phyloP scores from a whole-genome alignment of 2,113 vertebrate genomes.

The Arizona elegans region DNA sequence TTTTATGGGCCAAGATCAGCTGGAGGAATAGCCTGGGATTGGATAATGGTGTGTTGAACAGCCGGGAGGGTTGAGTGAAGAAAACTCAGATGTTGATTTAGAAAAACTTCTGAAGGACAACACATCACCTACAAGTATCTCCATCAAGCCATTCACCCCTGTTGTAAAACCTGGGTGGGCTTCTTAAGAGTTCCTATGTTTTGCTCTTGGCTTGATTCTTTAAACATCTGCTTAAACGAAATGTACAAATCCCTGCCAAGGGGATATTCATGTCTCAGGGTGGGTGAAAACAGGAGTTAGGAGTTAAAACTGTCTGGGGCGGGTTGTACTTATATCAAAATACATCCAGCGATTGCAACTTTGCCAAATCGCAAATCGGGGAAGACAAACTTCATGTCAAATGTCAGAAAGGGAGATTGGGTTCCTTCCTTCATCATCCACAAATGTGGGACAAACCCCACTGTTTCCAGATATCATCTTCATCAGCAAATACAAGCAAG shows the following conservation, averaged over 20 bases:
- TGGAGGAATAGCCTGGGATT: background rate
- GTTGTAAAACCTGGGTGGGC: slow-evolving; percentile 65
- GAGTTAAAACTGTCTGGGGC: background rate
- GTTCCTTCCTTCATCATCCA: background rate
- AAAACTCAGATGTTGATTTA: background rate
- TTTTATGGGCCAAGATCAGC: background rate
- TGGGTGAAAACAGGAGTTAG: background rate
- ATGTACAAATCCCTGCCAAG: slow-evolving; percentile 44
- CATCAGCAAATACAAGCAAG: background rate
- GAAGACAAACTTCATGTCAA: background rate
- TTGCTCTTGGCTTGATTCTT: slow-evolving; percentile 35
- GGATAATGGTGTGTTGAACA: background rate
- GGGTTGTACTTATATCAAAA: slow-evolving; percentile 7
- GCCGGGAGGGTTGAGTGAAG: accelerated
- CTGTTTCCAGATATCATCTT: background rate
- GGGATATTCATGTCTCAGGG: slow-evolving; percentile 29
- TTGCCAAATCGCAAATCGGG: background rate
- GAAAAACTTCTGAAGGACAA: slow-evolving; percentile 32
- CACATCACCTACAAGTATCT: slow-evolving; percentile 29
- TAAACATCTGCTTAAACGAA: slow-evolving; percentile 6
- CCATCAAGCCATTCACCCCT: slow-evolving; percentile 45
- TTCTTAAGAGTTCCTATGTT: slow-evolving; percentile 41
- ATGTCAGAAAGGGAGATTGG: background rate
- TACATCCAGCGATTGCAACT: slow-evolving; percentile 21
- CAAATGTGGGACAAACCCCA: background rate